Percentiles rank a stretch among this genome's conserved stretches.
These are phyloP conservation scores for Moxostoma hubbsi DNA, from an alignment of 2,797 vertebrate species.

Conservation along the genomic window DNA sequence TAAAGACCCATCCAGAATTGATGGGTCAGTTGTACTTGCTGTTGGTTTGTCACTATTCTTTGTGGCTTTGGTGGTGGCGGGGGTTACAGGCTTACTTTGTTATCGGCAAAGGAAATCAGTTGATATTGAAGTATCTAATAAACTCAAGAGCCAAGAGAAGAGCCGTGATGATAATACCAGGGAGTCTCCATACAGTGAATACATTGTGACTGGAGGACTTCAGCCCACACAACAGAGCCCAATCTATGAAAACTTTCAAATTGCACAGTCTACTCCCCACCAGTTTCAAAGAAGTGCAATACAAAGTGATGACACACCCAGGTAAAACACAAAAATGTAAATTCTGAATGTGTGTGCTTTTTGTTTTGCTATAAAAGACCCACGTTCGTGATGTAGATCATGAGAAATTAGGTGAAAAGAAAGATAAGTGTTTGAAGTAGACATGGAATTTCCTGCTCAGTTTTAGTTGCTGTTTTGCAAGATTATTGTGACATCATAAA, in stretches of 20 bases:
- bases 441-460: slow-evolving; percentile 3
- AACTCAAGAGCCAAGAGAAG: slow-evolving; percentile 48
- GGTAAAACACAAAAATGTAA: slow-evolving; percentile 52
- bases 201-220: neutral
- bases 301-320: slow-evolving; percentile 10
- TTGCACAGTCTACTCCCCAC: neutral
- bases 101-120: slow-evolving; percentile 50
- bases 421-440: neutral
- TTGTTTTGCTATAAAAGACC: too few relatives aligned
- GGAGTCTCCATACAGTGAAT: slow-evolving; percentile 48
- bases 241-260: slow-evolving; percentile 75
- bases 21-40: slow-evolving; percentile 11
- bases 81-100: slow-evolving; percentile 37
- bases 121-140: slow-evolving; percentile 23
- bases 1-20: rapidly evolving
- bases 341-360: neutral
- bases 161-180: slow-evolving; percentile 31
- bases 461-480: slow-evolving; percentile 30
- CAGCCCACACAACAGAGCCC: slow-evolving; percentile 47
- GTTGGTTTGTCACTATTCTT: slow-evolving; percentile 65
- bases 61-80: slow-evolving; percentile 47
- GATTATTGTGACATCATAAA: slow-evolving; percentile 18
- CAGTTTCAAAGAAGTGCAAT: neutral
- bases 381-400: neutral
- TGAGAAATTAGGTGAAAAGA: neutral